Conservation (phyloP, 2,888 invertebrate species). For the Agrochola macilenta region DNA sequence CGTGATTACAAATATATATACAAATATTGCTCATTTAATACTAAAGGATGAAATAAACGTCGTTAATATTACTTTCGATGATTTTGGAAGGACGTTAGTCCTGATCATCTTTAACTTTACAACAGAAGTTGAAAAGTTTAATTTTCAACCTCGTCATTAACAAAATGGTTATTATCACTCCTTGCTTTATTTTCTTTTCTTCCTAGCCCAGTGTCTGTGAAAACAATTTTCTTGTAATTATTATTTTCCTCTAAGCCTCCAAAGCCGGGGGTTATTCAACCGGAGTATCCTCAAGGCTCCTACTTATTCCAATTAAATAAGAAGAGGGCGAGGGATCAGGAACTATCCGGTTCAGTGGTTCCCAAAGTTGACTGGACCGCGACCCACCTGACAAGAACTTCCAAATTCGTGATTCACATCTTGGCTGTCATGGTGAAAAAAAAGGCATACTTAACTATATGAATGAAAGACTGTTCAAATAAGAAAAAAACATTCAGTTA, state of each 20-base stretch:
- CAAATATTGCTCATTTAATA: too few relatives aligned
- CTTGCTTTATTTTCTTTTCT: not conserved
- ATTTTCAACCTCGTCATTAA: not conserved
- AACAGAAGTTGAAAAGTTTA: not conserved
- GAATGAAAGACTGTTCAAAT: too few relatives aligned
- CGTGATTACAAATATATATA: too few relatives aligned
- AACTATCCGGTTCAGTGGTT: slow-evolving; percentile 30
- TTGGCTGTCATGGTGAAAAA: too few relatives aligned
- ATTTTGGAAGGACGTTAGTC: not conserved
- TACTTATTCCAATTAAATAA: slow-evolving; percentile 57
- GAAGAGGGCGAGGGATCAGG: slow-evolving; percentile 42
- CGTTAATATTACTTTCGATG: not conserved
- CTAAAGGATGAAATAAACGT: not conserved
- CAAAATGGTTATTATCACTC: not conserved
- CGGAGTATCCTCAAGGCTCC: slow-evolving; percentile 51
- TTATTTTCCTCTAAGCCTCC: slow-evolving; percentile 22
- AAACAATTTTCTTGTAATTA: slow-evolving; percentile 24
- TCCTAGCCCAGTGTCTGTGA: not conserved
- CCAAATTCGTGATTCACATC: too few relatives aligned
- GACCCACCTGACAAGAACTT: too few relatives aligned
- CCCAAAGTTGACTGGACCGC: too few relatives aligned
- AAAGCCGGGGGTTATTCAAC: slow-evolving; percentile 43
- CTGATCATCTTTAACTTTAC: not conserved
- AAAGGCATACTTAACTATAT: too few relatives aligned
- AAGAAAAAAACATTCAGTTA: too few relatives aligned